Evolutionary conservation across 2,888 invertebrate genomes (phyloP).

Genomic region (Dasypogon diadema): DNA sequence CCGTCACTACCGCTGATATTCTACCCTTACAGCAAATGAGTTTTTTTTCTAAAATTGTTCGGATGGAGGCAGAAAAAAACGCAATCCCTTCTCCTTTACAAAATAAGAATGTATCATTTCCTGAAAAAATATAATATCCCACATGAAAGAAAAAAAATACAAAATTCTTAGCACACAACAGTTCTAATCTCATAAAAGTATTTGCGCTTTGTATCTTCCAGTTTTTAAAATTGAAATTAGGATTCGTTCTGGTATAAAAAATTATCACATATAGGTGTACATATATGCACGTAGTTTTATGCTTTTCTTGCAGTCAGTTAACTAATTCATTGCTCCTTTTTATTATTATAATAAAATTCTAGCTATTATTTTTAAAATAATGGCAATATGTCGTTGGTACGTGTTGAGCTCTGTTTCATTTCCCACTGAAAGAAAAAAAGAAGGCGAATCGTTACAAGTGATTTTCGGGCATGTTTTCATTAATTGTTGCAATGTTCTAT

Average conservation of each 20-base stretch:
- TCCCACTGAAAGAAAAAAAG: slow-evolving; percentile 53
- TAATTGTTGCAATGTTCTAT: neutral
- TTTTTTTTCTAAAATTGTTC: neutral
- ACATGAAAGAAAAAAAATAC: slow-evolving; percentile 30
- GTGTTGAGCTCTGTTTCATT: slow-evolving; percentile 49
- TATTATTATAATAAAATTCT: slow-evolving; percentile 53
- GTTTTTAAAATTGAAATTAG: slow-evolving; percentile 52
- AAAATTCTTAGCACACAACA: slow-evolving; percentile 37
- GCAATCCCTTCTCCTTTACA: slow-evolving; percentile 1
- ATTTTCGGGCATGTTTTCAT: slow-evolving; percentile 5
- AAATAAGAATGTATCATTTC: slow-evolving; percentile 19
- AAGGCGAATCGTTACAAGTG: slow-evolving; percentile 11
- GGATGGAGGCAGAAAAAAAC: neutral
- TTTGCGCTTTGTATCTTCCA: slow-evolving; percentile 39
- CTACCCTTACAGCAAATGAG: neutral
- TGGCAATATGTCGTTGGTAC: slow-evolving; percentile 64
- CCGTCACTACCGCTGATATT: neutral
- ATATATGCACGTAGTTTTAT: slow-evolving; percentile 43
- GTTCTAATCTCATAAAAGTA: slow-evolving; percentile 38
- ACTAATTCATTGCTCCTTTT: slow-evolving; percentile 51
- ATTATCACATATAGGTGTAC: slow-evolving; percentile 56
- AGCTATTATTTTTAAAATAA: slow-evolving; percentile 60
- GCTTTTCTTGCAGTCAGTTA: slow-evolving; percentile 53
- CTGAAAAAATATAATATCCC: slow-evolving; percentile 35
- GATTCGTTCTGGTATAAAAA: slow-evolving; percentile 53